These are phyloP conservation scores for Tragelaphus buxtoni DNA, from an alignment of 2,113 vertebrate species.

Conservation along the genomic window DNA sequence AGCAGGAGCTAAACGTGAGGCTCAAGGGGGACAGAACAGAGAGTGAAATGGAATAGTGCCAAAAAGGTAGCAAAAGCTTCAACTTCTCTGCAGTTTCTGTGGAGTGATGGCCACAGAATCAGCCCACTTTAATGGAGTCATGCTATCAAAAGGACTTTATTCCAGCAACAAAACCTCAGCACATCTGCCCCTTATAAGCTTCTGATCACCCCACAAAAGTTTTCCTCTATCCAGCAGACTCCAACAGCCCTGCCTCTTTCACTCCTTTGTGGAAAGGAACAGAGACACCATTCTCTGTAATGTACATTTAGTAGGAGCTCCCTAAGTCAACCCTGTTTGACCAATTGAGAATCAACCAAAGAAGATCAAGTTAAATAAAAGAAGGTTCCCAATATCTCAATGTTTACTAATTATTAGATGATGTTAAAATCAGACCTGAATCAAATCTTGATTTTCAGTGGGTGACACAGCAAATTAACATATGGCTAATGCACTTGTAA, in stretches of 20 bases:
- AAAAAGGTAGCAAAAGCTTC: not conserved
- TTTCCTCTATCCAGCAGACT: not conserved
- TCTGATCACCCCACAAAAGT: not conserved
- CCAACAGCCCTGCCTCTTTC: not conserved
- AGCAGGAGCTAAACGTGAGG: not conserved
- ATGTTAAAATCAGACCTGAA: not conserved
- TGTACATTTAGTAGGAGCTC: not conserved
- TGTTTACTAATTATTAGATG: not conserved
- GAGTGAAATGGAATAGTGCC: not conserved
- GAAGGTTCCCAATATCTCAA: not conserved
- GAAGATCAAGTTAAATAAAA: not conserved
- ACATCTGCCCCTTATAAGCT: not conserved
- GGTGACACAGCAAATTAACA: not conserved
- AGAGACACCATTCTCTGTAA: not conserved
- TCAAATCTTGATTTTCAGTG: not conserved
- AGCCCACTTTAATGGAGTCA: not conserved
- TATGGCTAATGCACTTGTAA: not conserved
- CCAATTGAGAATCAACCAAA: not conserved
- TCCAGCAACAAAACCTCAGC: not conserved
- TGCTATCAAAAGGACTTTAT: not conserved
- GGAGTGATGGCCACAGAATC: not conserved
- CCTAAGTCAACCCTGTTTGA: not conserved
- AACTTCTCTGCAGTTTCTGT: not conserved
- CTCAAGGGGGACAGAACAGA: not conserved
- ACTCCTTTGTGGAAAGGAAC: not conserved